A percentile compares a stretch with the other conserved stretches of the same genome.
These are phyloP conservation scores for Ptychodera flava DNA, from an alignment of 35 echinoderm and acorn worm genomes.

Conservation along the genomic window DNA sequence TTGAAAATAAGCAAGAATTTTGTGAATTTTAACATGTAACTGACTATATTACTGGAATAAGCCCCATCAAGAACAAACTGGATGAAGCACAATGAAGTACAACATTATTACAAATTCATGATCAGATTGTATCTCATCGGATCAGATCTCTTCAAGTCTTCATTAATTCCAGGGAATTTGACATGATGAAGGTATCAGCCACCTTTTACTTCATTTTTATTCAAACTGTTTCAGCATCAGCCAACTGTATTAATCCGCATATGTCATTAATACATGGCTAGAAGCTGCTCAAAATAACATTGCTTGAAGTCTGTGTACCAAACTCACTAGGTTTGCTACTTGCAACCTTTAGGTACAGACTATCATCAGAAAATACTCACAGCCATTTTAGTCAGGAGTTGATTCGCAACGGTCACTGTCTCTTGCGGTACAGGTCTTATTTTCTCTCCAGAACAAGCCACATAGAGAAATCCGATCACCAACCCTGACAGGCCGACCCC, in stretches of 20 bases:
- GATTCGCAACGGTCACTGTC: constrained; percentile 39
- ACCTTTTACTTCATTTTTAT: no score
- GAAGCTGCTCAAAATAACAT: no score
- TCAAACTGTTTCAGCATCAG: no score
- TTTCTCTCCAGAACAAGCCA: constrained; percentile 68
- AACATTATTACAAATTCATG: background rate
- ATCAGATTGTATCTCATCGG: background rate
- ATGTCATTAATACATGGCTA: no score
- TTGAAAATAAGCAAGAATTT: constrained; percentile 9
- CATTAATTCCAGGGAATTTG: no score
- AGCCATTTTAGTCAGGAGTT: constrained; percentile 77
- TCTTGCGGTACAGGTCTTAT: constrained; percentile 24
- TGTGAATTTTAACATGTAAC: background rate
- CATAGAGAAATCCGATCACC: constrained; percentile 32
- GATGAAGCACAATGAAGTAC: no score
- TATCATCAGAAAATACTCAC: constrained; percentile 60
- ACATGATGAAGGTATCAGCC: no score
- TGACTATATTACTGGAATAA: background rate
- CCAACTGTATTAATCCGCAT: no score
- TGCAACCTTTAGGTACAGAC: no score
- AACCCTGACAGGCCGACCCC: constrained; percentile 44
- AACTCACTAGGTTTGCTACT: no score
- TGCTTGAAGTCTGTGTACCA: no score
- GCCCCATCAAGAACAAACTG: background rate
- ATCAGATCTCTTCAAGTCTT: constrained; percentile 3